Evolutionary conservation across 1,140 invertebrate genomes (phyloP), one percentile per base, ranked within the genome.

Genomic region (Tetraneura akinire): DNA sequence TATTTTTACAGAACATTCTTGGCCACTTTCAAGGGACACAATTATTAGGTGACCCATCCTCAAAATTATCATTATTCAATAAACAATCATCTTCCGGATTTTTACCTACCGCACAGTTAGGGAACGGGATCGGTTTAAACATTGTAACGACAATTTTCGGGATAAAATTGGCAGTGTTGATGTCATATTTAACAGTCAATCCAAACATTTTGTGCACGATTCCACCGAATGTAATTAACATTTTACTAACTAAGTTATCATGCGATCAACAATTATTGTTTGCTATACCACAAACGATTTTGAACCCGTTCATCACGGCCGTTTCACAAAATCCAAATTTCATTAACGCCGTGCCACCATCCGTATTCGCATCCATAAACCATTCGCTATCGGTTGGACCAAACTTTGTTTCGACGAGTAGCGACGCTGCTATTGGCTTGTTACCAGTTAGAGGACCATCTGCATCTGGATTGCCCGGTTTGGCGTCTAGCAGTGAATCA

Each of bases 381-480:
- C 9, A 23, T 4, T 6, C 64, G 37, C 10, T 45, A 4, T 68
- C 64, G 0, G 4, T n/a, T 10, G 60, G 60, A n/a, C 0, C 29
- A 1, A 37, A 37, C 8, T 4, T 37, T 37, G 32, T 8, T 4
- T 1, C 55, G 4, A 13, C 0, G 1, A 11, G n/a, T 10, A 55
- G 9, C 53, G 11, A 21, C n/a, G n/a, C 14, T 9, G 26, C 26
- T 0, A 16, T 16, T 6, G 8, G 5, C 5, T 0, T 62, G 9
- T 18, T 26, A 1, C 26, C 57, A 8, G 3, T 37, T 37, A 0
- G 26, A 0, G 14, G 0, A 1, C 4, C 14, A 16, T 2, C 21
- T 0, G 1, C 16, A 1, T 3, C 16, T 9, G 1, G 14, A 0
- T 14, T 16, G 1, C 57, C 57, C 14, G 1, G 13, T 26, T 4